Evolutionary conservation across 2,888 invertebrate genomes (phyloP), one percentile per base, ranked within the genome.

Genomic region (Neoitamus cyanurus): DNA sequence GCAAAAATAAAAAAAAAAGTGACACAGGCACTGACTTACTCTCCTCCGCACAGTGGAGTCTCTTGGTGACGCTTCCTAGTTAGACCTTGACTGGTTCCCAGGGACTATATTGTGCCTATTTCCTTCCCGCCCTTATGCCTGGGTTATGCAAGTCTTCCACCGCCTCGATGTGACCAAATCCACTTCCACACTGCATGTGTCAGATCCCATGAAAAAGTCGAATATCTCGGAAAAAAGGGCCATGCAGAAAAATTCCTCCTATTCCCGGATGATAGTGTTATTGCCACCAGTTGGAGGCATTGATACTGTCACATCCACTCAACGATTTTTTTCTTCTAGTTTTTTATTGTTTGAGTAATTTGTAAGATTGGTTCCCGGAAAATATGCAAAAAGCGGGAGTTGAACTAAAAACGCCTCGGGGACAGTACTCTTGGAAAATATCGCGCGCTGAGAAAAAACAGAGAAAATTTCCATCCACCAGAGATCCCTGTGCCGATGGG

Each of bases 291-390:
- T 37, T 69, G 37, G 58, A 58, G 58, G 36, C 82, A 82, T 69
- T 82, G 82, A 82, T 82, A 69, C 69, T 82, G 82, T 82, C 82
- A 82, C 37, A 82, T 82, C 69, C 82, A 82, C 82, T 82, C 82
- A 82, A 69, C 82, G 69, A 69, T 36, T 69, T 69, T 37, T 82
- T 82, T 42, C 69, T 82, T 82, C 69, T 82, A 68, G 68, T 84
- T 86, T 86, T 78, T 85, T 86, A 86, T 87, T 86, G 84, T 86
- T 84, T 84, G 86, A 86, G 86, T 86, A 86, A 84, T 86, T 85
- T 86, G 86, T 85, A 86, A 87, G 87, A 86, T 86, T 86, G 84
- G 85, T 86, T 75, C 73, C 73, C 83, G 83, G 83, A 75, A 83
- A 83, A 75, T 36, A 46, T 73, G 73, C 48, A 31, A 83, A 83